These are phyloP conservation scores for Eretmochelys imbricata DNA, from an alignment of 2,113 vertebrate genomes.

Conservation along the genomic window DNA sequence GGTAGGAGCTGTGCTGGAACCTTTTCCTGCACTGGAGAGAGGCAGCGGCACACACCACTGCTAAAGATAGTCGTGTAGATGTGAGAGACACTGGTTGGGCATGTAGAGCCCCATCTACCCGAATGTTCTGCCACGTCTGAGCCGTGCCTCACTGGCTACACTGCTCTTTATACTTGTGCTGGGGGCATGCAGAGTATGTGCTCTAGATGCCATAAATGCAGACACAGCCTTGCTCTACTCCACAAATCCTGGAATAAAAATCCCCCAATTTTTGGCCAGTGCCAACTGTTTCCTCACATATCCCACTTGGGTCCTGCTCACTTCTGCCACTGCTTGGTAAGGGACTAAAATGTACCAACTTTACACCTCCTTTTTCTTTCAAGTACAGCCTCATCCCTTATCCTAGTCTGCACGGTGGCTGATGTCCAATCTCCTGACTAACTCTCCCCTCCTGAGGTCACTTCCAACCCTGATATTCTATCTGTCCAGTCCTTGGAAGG, in stretches of 20 bases:
- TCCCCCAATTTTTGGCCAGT: not conserved
- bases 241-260: not conserved
- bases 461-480: too few species aligned
- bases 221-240: not conserved
- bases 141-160: not conserved
- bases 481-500: not conserved
- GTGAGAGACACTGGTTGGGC: not conserved
- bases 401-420: not conserved
- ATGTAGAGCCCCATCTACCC: not conserved
- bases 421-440: not conserved
- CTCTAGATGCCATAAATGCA: not conserved
- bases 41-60: too few species aligned
- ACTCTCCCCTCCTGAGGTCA: not conserved
- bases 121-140: not conserved
- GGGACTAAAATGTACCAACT: not conserved
- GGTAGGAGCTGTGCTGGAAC: not conserved
- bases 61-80: not conserved
- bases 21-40: not conserved
- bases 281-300: not conserved
- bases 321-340: not conserved
- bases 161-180: not conserved
- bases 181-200: not conserved
- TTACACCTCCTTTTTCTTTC: not conserved
- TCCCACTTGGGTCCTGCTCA: not conserved
- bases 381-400: not conserved